Conservation (phyloP, 2,113 vertebrate genomes). For the Pelusios castaneus region DNA sequence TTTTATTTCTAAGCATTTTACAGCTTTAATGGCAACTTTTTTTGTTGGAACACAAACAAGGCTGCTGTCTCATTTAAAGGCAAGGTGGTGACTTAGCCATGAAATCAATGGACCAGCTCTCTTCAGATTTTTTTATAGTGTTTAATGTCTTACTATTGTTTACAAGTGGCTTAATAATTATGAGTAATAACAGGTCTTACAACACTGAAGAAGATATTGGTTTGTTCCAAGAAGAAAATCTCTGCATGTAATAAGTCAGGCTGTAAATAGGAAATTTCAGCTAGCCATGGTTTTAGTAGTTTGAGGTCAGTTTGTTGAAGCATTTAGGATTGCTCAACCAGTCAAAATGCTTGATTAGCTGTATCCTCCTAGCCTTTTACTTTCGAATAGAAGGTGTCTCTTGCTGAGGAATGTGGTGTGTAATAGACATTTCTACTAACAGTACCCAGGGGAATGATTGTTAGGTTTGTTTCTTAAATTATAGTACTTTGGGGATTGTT, state of each 20-base stretch:
- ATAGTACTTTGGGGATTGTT: not conserved
- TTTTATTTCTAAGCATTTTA: slow-evolving; percentile 15
- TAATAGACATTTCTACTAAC: not conserved
- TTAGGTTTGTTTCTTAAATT: not conserved
- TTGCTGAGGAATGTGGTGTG: not conserved
- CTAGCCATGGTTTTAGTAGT: not conserved
- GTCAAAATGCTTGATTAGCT: slow-evolving; percentile 30
- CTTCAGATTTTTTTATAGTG: slow-evolving; percentile 44
- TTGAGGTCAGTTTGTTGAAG: slow-evolving; percentile 31
- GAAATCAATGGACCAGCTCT: slow-evolving; percentile 33
- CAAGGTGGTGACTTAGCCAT: slow-evolving; percentile 23
- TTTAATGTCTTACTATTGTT: slow-evolving; percentile 21
- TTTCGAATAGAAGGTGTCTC: slow-evolving; percentile 42
- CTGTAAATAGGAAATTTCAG: not conserved
- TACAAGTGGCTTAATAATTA: slow-evolving; percentile 58
- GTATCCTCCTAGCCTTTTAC: slow-evolving; percentile 9
- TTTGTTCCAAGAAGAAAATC: not conserved
- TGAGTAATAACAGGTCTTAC: slow-evolving; percentile 40
- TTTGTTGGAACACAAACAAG: not conserved
- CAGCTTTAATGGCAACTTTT: slow-evolving; percentile 22
- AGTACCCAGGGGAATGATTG: not conserved
- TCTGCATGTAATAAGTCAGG: not conserved
- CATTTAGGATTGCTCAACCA: slow-evolving; percentile 35
- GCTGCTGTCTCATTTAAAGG: not conserved
- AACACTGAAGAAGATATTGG: not conserved